Evolutionary conservation across 2,113 vertebrate genomes (phyloP), one percentile per base, ranked within the genome.

Genomic region (Solea solea): DNA sequence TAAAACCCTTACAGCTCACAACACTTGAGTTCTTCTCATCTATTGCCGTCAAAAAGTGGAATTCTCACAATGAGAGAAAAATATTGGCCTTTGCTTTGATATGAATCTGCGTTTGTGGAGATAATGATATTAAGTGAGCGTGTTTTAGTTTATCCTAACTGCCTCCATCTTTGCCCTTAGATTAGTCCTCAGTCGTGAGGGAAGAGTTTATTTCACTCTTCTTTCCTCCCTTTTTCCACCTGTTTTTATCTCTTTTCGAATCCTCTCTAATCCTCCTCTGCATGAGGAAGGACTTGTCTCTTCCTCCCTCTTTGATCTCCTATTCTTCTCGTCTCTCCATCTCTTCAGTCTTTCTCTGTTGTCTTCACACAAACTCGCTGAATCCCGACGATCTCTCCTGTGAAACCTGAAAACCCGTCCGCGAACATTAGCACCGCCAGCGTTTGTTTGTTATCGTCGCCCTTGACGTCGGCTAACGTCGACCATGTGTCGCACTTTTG

Each of bases 171-270:
- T 6, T 2, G 3, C 1, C 34, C 34, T 34, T 34, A 34, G 3
- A 34, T 34, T 21, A 6, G 34, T 34, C 34, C 34, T 2, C 34
- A 34, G 34, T 34, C 34, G 34, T 34, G 34, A 34, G 68, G 34
- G 65, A 81, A 16, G 68, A 68, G 58, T 74, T 72, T 69, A 46
- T 82, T 53, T 72, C 72, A 21, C 62, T 67, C 39, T 57, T 34
- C 54, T 39, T 65, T 8, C 54, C 40, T 64, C 34, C 42, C 34
- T 28, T 65, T 16, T 45, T 8, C 15, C n/a, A 0, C 13, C 27
- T 21, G 5, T 54, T 34, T 5, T 34, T 5, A 34, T 5, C 9
- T 83, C 2, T 3, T 25, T 54, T 4, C 5, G 34, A 34, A 34
- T 34, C 9, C 16, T 46, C 25, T 39, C 48, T 45, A 21, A 46